Base-by-base conservation (phyloP, 1,140 invertebrate genomes). In the Drosophila lini region DNA sequence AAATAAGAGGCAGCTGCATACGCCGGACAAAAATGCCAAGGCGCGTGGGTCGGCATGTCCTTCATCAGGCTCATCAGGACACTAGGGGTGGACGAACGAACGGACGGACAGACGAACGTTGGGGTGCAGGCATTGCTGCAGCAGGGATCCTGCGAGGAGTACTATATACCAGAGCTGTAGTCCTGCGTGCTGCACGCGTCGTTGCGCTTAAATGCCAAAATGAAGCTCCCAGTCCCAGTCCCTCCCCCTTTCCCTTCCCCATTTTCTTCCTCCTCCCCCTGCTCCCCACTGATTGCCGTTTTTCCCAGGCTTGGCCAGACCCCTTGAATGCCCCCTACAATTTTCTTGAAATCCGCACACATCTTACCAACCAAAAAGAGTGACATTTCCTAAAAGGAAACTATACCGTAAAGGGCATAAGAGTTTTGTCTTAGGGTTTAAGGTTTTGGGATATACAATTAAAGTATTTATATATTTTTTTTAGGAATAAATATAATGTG, bases 171-270 rank as follows among this genome's bases (percentile, higher is more conserved):
- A 53, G 16, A 3, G 56, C 56, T 44, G 55, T 73, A 38, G 31
- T 85, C 70, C 61, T 85, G 81, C 79, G 83, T 82, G 80, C 73
- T 77, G 79, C 83, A 88, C 76, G 76, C 83, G 76, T 89, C 83
- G 80, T 65, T 80, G 82, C 79, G 59, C 82, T 70, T 80, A 85
- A 85, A 78, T 81, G 81, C 74, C 81, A 81, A 85, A 85, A 85
- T 85, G 62, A 65, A 75, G 62, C 45, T 31, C 65, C 50, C 19
- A 44, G 15, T 40, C 34, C 25, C 25, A 28, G 25, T 28, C 25
- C 0, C 5, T 28, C 25, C 25, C 25, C 25, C 25, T 28, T 28
- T 6, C 25, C 25, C 5, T 6, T 5, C 25, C 25, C 25, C 25
- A 0, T 28, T 5, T 28, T 28, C 25, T 50, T 22, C 15, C 1